A percentile compares a stretch with the other conserved stretches of the same genome.
These are phyloP conservation scores for Hermatobates lingyangjiaoensis DNA, from an alignment of 1,140 invertebrate species.

Conservation along the genomic window DNA sequence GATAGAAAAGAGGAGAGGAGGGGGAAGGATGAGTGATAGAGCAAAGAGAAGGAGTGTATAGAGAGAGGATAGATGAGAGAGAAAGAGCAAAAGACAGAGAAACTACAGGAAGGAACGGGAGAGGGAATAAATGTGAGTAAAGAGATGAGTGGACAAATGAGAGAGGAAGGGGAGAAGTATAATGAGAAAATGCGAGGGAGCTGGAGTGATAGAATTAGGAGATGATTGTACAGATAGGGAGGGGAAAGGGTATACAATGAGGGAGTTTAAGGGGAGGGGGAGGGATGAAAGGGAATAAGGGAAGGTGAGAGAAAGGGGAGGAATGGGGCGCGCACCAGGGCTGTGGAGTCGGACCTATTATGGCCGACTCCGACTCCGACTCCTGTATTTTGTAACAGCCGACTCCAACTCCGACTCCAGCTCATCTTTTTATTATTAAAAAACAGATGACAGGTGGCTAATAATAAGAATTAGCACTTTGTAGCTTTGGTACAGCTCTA, in stretches of 20 bases:
- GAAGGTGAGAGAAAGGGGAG: background rate
- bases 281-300: background rate
- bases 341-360: too few species aligned
- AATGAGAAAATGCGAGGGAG: background rate
- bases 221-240: background rate
- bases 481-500: too few species aligned
- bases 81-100: background rate
- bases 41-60: background rate
- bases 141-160: background rate
- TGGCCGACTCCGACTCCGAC: too few species aligned
- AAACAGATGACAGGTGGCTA: too few species aligned
- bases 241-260: background rate
- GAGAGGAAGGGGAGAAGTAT: background rate
- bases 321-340: too few species aligned
- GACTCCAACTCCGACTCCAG: too few species aligned
- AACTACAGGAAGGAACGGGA: background rate
- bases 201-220: background rate
- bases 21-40: background rate
- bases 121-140: background rate
- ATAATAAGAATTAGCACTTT: too few species aligned
- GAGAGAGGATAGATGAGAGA: background rate
- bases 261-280: background rate
- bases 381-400: too few species aligned
- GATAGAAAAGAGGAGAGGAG: too few species aligned
- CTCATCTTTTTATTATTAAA: too few species aligned